Conservation (phyloP, 2,113 vertebrate species). For the Halichoerus grypus region DNA sequence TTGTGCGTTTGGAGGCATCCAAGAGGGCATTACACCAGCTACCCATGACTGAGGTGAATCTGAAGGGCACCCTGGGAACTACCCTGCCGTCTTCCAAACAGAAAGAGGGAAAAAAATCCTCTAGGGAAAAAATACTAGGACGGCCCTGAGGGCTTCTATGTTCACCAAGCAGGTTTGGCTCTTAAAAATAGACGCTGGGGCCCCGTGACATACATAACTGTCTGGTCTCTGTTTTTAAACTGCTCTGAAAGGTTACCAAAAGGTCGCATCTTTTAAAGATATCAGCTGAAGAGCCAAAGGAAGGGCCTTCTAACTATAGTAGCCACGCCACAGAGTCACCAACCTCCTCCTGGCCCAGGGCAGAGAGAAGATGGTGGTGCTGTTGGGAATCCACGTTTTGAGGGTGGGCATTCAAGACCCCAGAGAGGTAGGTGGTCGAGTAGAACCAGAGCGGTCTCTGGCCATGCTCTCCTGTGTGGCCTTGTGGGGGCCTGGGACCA, state of each 20-base stretch:
- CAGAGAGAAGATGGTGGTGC: rapidly evolving
- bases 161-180: not conserved
- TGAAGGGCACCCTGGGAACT: conserved; percentile 29
- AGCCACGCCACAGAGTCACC: not conserved
- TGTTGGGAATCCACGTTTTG: not conserved
- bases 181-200: not conserved
- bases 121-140: not conserved
- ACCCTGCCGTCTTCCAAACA: not conserved
- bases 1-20: conserved; percentile 80
- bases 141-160: not conserved
- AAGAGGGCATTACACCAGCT: conserved; percentile 76
- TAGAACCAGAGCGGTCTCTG: not conserved
- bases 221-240: not conserved
- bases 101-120: not conserved
- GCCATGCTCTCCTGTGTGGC: not conserved
- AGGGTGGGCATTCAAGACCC: not conserved
- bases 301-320: not conserved
- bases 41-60: conserved; percentile 65
- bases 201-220: not conserved
- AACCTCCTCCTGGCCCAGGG: not conserved
- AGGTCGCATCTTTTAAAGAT: not conserved
- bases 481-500: not conserved
- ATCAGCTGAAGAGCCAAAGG: not conserved
- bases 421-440: not conserved
- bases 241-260: not conserved